Base-by-base conservation (phyloP, 30 jellyfish, hydroid and myxozoan genomes). In the Nemopilema nomurai region DNA sequence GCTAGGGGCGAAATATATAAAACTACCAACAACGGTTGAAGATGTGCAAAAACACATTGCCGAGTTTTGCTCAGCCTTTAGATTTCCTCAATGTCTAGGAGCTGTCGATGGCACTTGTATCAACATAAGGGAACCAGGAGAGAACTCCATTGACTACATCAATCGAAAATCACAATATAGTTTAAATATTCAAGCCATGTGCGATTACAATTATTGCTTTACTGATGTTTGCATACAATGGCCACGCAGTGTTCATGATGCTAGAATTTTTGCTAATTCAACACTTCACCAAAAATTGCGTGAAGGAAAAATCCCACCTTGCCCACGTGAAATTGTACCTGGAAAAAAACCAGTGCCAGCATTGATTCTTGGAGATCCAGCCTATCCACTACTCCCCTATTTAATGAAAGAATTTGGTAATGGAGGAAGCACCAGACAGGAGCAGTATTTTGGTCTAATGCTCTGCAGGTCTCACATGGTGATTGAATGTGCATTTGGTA, bases 241-340 rank as follows among this genome's bases (percentile, higher is more conserved):
- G 82, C 85, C 83, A 0, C 85, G 83, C 4, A 57, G 89, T 50
- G 89, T 79, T 1, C 89, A 79, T 28, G 89, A 79, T 65, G 89
- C 89, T 0, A 23, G 89, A 13, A 64, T 62, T 0, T 79, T 79
- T 62, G 66, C 30, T 1, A 24, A 53, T 28, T 79, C 89, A 49
- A 57, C 72, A 1, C 28, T 62, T 1, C 4, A 79, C 21, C 41
- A 28, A 52, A 1, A 4, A 0, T 8, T 79, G 28, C 66, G 85
- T 0, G 86, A 26, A 1, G 83, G 25, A 51, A 23, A 51, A 30
- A 80, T 80, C 71, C 90, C 90, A 3, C 78, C 86, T 64, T 80
- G 90, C 64, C 88, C 65, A 4, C 62, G 80, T 7, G 88, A 30
- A 52, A 0, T 78, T 13, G 88, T 78, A 13, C 80, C 79, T n/a